Evolutionary conservation across 2,888 invertebrate species (phyloP), one percentile per base, ranked within the genome.

Genomic region (Heliconius aoede): DNA sequence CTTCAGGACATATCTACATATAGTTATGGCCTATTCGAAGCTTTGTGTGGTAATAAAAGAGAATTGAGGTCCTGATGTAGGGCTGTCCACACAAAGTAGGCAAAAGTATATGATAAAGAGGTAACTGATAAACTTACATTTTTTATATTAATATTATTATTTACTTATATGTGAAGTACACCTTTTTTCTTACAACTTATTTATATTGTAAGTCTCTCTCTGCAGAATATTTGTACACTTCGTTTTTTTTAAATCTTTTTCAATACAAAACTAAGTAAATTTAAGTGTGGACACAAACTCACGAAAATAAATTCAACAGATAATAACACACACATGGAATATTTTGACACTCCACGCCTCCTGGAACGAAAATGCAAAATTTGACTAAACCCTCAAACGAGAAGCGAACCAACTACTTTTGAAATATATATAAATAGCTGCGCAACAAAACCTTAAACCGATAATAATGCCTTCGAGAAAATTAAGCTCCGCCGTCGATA

Each of bases 401-500:
- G n/a, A 58, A 26, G 24, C 24, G 58, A 58, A 58, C 58, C 11
- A 21, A 9, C 58, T 24, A 24, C 58, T 4, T 4, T 58, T 8
- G 58, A 58, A n/a, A 24, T 26, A 26, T 4, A 32, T n/a, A n/a
- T n/a, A n/a, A n/a, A n/a, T 4, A n/a, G 1, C 13, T n/a, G 1
- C 15, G 13, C 13, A 15, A 65, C 65, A 65, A 65, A 65, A 40
- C 8, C 36, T 13, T 64, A 32, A 36, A 36, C n/a, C 32, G 36
- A n/a, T n/a, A 65, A 65, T 40, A 65, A 65, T 40, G 24, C n/a
- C 55, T 3, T 55, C 69, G 32, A 55, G n/a, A 30, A 69, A 78
- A 78, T 72, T 64, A 78, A 78, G 72, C 76, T 65, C 62, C 76
- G 55, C 28, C 73, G 69, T 24, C 78, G 64, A 72, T 76, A 61